Conservation (phyloP, 2,797 vertebrate species). For the Arrhamphus sclerolepis region DNA sequence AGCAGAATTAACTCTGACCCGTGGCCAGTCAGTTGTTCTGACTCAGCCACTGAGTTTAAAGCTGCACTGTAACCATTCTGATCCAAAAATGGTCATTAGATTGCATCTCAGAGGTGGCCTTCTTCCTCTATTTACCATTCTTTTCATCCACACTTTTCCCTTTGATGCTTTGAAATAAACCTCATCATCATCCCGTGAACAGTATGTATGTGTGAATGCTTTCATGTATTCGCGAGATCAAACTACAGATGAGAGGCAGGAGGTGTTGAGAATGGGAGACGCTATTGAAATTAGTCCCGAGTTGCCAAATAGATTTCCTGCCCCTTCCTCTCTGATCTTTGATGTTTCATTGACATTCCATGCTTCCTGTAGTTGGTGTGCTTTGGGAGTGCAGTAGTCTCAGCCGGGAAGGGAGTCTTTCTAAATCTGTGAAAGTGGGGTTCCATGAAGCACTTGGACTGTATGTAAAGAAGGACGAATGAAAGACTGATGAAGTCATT, state of each 20-base stretch:
- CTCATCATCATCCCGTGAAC: constrained; percentile 1
- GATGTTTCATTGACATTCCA: constrained; percentile 23
- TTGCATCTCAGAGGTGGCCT: constrained; percentile 6
- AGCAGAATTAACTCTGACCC: background rate
- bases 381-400: constrained; percentile 40
- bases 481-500: too few relatives aligned
- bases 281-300: constrained; percentile 16
- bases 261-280: constrained; percentile 5
- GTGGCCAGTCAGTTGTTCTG: background rate
- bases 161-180: constrained; percentile 19
- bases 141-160: constrained; percentile 32
- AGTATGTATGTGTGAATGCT: constrained; percentile 10
- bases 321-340: constrained; percentile 12
- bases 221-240: constrained; percentile 32
- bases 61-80: background rate
- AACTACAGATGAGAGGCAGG: constrained; percentile 42
- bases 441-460: too few relatives aligned
- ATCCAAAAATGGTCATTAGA: background rate
- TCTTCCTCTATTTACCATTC: constrained; percentile 13
- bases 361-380: constrained; percentile 26
- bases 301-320: constrained; percentile 21
- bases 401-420: too few relatives aligned
- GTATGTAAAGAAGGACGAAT: too few relatives aligned
- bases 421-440: too few relatives aligned
- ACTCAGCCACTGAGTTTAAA: background rate